Conservation (phyloP, 2,888 invertebrate genomes). For the Netelia fuscicornis region DNA sequence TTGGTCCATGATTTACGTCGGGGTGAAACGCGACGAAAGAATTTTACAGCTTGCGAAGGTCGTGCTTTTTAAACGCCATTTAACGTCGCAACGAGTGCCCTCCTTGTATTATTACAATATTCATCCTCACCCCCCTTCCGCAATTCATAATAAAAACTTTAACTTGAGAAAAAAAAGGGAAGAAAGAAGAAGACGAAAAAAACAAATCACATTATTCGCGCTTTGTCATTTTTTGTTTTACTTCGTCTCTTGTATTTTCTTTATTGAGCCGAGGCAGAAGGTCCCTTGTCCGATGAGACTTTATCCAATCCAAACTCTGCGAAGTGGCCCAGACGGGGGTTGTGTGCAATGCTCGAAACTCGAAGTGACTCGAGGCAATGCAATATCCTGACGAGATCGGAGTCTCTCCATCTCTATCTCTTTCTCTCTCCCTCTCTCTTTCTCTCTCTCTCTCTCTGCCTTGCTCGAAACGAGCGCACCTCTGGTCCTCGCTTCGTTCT, state of each 20-base stretch:
- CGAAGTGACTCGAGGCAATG: conserved; percentile 60
- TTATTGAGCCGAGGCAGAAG: neutral
- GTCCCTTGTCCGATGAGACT: neutral
- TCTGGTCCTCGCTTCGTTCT: conserved; percentile 32
- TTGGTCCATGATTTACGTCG: neutral
- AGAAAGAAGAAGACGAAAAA: neutral
- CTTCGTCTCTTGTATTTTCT: neutral
- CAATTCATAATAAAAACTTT: conserved; percentile 61
- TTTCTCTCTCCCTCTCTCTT: neutral
- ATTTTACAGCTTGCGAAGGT: conserved; percentile 73
- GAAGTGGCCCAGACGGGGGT: conserved; percentile 3
- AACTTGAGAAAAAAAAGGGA: neutral
- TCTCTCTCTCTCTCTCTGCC: too few relatives aligned
- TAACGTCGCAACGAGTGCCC: conserved; percentile 72
- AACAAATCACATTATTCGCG: neutral
- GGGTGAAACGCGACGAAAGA: conserved; percentile 62
- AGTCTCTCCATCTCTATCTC: neutral
- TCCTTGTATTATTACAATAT: conserved; percentile 75
- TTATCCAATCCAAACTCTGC: conserved; percentile 19
- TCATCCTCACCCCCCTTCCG: conserved; percentile 48
- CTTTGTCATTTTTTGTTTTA: neutral
- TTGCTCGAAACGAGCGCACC: neutral
- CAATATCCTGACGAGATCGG: conserved; percentile 62
- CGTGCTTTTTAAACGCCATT: conserved; percentile 73
- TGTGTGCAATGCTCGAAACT: conserved; percentile 18